Conservation (phyloP, 2,113 vertebrate genomes). For the Bos taurus region ARS-UCD2.0 NC_037338.1:82606001-82606500, state of each 20-base stretch:
- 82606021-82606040: not conserved
- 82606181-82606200: fast-evolving
- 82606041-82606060: not conserved
- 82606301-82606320: not conserved
- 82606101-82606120: not conserved
- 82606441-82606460: not conserved
- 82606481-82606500: not conserved
- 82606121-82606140: not conserved
- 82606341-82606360: not conserved
- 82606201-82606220: not conserved
- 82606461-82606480: not conserved
- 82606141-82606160: not conserved
- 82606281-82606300: not conserved
- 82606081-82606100: not conserved
- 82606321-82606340: not conserved
- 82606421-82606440: not conserved
- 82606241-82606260: not conserved
- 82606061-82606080: not conserved
- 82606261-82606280: not conserved
- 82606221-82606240: fast-evolving
- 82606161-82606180: not conserved
- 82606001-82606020: not conserved
- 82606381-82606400: not conserved
- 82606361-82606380: not conserved
- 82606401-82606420: not conserved